Evolutionary conservation across 2,888 invertebrate species (phyloP).

Genomic region (Dyspetes luteomarginatus): DNA sequence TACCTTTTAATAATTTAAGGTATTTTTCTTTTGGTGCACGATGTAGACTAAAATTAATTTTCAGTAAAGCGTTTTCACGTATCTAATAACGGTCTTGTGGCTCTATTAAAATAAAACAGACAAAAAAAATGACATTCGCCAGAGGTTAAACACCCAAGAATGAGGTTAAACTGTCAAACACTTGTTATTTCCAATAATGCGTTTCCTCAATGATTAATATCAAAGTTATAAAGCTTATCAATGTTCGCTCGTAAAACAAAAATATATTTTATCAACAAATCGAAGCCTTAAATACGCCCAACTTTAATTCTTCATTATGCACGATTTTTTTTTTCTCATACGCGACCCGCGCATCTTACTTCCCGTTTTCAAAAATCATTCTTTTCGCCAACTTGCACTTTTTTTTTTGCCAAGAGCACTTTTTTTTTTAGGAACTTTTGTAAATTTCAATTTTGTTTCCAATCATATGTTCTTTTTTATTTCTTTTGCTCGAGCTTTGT

Average conservation of each 20-base stretch:
- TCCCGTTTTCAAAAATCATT: no score
- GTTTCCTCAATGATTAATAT: neutral
- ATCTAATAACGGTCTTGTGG: neutral
- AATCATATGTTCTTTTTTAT: no score
- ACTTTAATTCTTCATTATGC: neutral
- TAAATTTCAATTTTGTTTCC: no score
- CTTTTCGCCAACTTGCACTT: no score
- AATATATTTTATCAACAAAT: neutral
- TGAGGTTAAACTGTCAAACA: slow-evolving; percentile 37
- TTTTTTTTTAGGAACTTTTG: no score
- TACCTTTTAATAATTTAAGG: slow-evolving; percentile 2
- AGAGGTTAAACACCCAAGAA: slow-evolving; percentile 13
- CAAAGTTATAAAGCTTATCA: neutral
- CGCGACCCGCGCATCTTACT: no score
- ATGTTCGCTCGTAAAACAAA: neutral
- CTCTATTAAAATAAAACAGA: slow-evolving; percentile 18
- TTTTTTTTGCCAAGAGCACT: no score
- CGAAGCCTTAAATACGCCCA: neutral
- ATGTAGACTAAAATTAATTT: slow-evolving; percentile 12
- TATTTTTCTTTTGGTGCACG: slow-evolving; percentile 43
- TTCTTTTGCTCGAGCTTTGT: no score
- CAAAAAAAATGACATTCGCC: neutral
- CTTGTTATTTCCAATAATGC: neutral
- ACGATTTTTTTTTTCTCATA: neutral
- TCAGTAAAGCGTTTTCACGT: neutral